Percentiles rank a stretch among this genome's conserved stretches.
Evolutionary conservation across 2,888 invertebrate genomes (phyloP).

Genomic region (Synergus itoensis): DNA sequence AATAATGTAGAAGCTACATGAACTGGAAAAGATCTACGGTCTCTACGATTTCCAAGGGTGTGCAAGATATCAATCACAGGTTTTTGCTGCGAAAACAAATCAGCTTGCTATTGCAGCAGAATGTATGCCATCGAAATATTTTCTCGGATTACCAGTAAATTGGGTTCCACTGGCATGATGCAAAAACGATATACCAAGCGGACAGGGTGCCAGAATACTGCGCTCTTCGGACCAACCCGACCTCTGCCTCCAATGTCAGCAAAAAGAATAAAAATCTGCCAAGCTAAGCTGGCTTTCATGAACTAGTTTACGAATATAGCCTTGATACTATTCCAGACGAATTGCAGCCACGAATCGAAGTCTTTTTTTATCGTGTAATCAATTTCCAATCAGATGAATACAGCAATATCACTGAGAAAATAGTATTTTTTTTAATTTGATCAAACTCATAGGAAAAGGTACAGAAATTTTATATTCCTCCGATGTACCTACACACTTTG

Average conservation of each 20-base stretch:
- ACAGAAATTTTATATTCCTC: no score
- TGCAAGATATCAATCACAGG: slow-evolving; percentile 23
- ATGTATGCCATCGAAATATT: slow-evolving; percentile 36
- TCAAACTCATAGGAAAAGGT: no score
- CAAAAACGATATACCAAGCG: slow-evolving; percentile 38
- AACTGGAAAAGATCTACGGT: not conserved
- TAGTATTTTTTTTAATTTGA: no score
- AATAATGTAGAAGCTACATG: not conserved
- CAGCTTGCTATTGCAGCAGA: slow-evolving; percentile 28
- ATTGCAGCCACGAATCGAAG: not conserved
- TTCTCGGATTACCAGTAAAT: slow-evolving; percentile 36
- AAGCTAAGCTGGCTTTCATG: slow-evolving; percentile 6
- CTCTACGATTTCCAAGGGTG: not conserved
- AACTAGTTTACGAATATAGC: slow-evolving; percentile 29
- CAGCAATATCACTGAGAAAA: no score
- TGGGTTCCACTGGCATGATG: slow-evolving; percentile 24
- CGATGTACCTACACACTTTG: no score
- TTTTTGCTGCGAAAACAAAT: slow-evolving; percentile 26
- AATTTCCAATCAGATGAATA: no score
- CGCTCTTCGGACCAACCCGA: not conserved
- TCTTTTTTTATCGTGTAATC: not conserved
- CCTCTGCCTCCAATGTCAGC: not conserved
- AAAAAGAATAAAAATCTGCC: slow-evolving; percentile 16
- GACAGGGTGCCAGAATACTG: slow-evolving; percentile 32
- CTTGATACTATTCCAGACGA: not conserved